Evolutionary conservation across 2,797 vertebrate species (phyloP).

Genomic region (Hemibagrus guttatus): DNA sequence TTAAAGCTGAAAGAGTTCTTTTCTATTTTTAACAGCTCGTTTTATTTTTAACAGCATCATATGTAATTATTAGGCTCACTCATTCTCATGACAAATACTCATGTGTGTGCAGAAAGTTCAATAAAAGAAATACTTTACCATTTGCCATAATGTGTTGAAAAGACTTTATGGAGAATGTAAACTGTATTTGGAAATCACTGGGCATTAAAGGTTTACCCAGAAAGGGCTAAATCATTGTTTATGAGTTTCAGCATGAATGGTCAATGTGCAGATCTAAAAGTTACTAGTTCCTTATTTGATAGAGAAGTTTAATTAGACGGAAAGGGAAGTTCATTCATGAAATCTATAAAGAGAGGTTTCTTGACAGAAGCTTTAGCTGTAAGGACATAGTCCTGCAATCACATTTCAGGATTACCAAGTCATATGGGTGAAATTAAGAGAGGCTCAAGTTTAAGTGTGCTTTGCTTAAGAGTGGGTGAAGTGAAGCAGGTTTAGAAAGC

Average conservation of each 20-base stretch:
- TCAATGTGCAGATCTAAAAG: background rate
- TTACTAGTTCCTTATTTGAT: background rate
- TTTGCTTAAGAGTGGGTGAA: background rate
- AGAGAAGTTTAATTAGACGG: background rate
- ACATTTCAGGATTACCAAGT: background rate
- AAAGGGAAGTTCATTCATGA: slow-evolving; percentile 13
- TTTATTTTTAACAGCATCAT: too few relatives aligned
- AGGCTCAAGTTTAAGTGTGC: background rate
- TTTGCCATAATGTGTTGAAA: background rate
- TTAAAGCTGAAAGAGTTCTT: too few relatives aligned
- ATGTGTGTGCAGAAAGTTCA: background rate
- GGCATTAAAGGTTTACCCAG: background rate
- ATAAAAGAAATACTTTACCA: background rate
- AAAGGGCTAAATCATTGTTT: background rate
- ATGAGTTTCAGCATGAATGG: background rate
- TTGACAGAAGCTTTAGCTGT: background rate
- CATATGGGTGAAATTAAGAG: background rate
- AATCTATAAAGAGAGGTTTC: background rate
- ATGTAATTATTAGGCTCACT: background rate
- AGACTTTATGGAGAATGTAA: background rate
- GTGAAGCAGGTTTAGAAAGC: background rate
- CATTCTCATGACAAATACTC: background rate
- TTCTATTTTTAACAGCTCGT: too few relatives aligned
- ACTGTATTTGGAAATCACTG: background rate
- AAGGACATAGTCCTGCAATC: background rate